Percentiles rank a stretch among this genome's conserved stretches.
These are phyloP conservation scores for Amphiprion percula DNA, from an alignment of 2,113 vertebrate genomes.

Conservation along the genomic window DNA sequence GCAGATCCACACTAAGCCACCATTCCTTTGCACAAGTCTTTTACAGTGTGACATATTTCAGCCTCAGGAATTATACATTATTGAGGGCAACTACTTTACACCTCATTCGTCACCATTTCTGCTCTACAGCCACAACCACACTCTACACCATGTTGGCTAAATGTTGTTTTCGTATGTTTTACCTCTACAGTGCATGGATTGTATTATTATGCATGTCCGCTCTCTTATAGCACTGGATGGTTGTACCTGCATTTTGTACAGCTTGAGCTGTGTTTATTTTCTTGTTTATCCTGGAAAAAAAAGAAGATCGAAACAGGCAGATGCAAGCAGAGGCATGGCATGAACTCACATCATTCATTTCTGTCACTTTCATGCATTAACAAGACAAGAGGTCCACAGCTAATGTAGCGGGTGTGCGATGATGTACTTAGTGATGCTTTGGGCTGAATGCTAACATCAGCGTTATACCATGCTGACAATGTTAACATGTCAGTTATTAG, in stretches of 20 bases:
- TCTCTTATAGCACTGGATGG: neutral
- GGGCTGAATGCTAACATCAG: neutral
- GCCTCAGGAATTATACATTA: constrained; percentile 67
- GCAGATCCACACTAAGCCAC: constrained; percentile 38
- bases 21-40: constrained; percentile 56
- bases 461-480: neutral
- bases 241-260: neutral
- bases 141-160: constrained; percentile 18
- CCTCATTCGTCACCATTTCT: constrained; percentile 40
- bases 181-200: constrained; percentile 5
- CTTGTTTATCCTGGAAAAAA: neutral
- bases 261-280: neutral
- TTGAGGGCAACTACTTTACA: constrained; percentile 63
- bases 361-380: neutral
- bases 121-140: constrained; percentile 37
- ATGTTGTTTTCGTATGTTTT: constrained; percentile 15
- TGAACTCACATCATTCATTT: neutral
- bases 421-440: neutral
- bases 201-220: neutral
- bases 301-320: neutral
- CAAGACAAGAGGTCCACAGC: neutral
- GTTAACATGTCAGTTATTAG: neutral
- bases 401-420: neutral
- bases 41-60: constrained; percentile 55
- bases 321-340: neutral